Evolutionary conservation across 2,113 vertebrate genomes (phyloP).

Genomic region (Anser cygnoides): DNA sequence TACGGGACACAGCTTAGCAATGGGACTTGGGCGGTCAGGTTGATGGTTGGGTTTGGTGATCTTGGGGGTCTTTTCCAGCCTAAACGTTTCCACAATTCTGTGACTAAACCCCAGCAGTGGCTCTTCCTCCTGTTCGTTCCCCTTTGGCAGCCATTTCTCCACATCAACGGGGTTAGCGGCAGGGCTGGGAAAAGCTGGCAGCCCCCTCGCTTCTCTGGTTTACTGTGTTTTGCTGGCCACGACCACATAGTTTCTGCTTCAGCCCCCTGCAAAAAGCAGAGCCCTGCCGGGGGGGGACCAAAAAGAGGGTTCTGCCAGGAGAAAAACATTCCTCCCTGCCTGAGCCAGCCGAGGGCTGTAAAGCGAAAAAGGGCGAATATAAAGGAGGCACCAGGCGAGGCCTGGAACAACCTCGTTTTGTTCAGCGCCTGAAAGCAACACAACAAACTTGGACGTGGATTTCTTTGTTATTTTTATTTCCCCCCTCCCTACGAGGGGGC

Average conservation of each 20-base stretch:
- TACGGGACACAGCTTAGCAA: neutral
- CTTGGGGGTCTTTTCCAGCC: neutral
- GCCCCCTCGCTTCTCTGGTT: neutral
- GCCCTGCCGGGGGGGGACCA: neutral
- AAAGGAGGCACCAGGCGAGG: slow-evolving; percentile 48
- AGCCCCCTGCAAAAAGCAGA: neutral
- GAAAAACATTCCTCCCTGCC: slow-evolving; percentile 14
- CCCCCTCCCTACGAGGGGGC: neutral
- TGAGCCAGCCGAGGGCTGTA: slow-evolving; percentile 1
- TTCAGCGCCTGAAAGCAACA: slow-evolving; percentile 46
- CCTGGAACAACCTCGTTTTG: slow-evolving; percentile 40
- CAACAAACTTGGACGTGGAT: neutral
- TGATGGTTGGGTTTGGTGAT: neutral
- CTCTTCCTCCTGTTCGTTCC: neutral
- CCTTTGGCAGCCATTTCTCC: neutral
- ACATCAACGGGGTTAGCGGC: accelerated
- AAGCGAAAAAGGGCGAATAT: neutral
- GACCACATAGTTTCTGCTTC: neutral
- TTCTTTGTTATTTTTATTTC: neutral
- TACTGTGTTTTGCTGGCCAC: neutral
- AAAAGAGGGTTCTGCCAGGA: neutral
- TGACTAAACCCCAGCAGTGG: no score
- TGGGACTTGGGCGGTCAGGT: neutral
- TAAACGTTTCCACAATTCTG: neutral
- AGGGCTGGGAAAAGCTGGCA: neutral